phyloP scores from a whole-genome alignment of 2,113 vertebrate species.

The Ardeotis arabs region DNA sequence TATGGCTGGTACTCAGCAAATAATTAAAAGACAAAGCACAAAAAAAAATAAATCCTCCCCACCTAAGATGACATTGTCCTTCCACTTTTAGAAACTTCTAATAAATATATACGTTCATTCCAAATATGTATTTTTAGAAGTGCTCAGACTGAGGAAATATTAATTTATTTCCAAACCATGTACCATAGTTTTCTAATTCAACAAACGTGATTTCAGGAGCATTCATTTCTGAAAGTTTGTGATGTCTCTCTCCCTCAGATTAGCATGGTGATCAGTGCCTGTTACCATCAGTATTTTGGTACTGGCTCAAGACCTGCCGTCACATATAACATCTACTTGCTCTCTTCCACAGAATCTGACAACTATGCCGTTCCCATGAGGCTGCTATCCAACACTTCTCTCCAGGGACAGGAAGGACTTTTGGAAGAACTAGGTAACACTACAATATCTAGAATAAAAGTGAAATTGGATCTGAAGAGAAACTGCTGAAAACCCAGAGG shows the following conservation, averaged over 20 bases:
- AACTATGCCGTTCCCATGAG: fast-evolving
- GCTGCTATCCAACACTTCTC: background rate
- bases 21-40: background rate
- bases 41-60: background rate
- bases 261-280: background rate
- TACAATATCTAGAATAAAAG: background rate
- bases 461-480: background rate
- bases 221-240: background rate
- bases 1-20: background rate
- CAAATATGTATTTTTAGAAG: background rate
- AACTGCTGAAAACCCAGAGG: background rate
- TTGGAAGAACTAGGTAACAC: background rate
- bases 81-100: background rate
- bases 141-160: background rate
- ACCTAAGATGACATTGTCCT: fast-evolving
- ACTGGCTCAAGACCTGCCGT: background rate
- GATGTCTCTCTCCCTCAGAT: background rate
- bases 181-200: background rate
- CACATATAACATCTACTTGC: background rate
- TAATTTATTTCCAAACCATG: background rate
- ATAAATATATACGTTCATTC: background rate
- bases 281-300: background rate
- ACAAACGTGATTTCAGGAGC: background rate
- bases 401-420: background rate
- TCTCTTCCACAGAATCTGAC: background rate